Conservation (phyloP, 2,797 vertebrate genomes). For the Chelon auratus region DNA sequence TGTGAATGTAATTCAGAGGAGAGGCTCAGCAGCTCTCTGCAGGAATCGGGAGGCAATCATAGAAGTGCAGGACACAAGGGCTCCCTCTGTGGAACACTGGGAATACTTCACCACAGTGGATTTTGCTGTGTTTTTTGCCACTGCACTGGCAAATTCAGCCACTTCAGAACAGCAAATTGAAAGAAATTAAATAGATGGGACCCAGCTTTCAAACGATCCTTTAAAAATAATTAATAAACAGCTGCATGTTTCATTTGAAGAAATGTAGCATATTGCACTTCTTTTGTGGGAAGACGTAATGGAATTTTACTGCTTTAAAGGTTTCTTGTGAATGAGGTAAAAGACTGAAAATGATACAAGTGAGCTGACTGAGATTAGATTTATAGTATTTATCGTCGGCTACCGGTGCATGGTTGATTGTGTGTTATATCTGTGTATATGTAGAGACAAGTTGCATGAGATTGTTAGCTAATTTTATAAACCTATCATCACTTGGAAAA, state of each 20-base stretch:
- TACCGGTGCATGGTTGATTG: too few relatives aligned
- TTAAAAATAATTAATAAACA: slow-evolving; percentile 22
- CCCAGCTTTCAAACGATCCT: slow-evolving; percentile 20
- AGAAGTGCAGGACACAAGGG: slow-evolving; percentile 9
- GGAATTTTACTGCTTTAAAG: too few relatives aligned
- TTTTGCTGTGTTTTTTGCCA: slow-evolving; percentile 14
- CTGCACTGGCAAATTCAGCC: slow-evolving; percentile 14
- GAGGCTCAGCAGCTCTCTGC: not conserved
- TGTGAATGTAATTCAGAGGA: not conserved
- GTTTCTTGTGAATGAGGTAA: too few relatives aligned
- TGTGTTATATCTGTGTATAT: too few relatives aligned
- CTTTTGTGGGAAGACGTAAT: not conserved
- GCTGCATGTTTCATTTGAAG: slow-evolving; percentile 4
- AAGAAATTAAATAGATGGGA: not conserved
- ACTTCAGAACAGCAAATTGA: slow-evolving; percentile 28
- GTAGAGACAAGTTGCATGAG: too few relatives aligned
- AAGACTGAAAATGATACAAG: too few relatives aligned
- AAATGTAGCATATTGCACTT: not conserved
- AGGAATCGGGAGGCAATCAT: slow-evolving; percentile 23
- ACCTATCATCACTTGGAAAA: too few relatives aligned
- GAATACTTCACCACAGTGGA: slow-evolving; percentile 15
- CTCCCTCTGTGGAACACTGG: slow-evolving; percentile 2
- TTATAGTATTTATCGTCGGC: too few relatives aligned
- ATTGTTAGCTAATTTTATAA: too few relatives aligned
- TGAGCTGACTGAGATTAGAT: too few relatives aligned